phyloP scores from a whole-genome alignment of 2,113 vertebrate genomes.

The Galeopterus variegatus region DNA sequence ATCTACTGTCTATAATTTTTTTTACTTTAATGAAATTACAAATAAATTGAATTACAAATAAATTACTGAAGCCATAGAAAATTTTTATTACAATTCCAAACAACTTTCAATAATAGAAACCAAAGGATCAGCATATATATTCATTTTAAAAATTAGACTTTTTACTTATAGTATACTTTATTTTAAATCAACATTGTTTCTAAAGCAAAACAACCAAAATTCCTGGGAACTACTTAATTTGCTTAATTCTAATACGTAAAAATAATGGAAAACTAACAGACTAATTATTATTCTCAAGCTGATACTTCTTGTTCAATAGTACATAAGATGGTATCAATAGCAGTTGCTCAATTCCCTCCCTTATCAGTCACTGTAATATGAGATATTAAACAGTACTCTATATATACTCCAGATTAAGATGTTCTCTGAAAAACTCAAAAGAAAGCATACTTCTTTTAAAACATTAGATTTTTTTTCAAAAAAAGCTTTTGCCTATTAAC shows the following conservation, averaged over 20 bases:
- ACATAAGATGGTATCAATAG: neutral
- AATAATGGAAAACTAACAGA: neutral
- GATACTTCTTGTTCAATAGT: neutral
- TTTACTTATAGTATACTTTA: neutral
- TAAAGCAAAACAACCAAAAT: slow-evolving; percentile 13
- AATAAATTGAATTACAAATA: neutral
- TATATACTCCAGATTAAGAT: neutral
- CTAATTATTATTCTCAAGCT: neutral
- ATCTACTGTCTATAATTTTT: neutral
- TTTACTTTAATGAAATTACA: neutral
- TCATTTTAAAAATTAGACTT: neutral
- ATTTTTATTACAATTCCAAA: neutral
- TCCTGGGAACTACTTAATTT: slow-evolving; percentile 30
- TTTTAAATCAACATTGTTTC: neutral
- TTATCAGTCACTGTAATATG: neutral
- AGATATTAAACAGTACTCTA: neutral
- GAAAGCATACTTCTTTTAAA: neutral
- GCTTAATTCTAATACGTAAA: neutral
- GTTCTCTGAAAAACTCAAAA: neutral
- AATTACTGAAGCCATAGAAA: neutral
- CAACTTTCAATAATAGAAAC: neutral
- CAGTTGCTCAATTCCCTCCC: neutral
- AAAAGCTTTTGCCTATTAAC: neutral
- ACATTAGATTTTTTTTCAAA: neutral
- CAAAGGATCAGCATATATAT: neutral